Conservation (phyloP, 2,113 vertebrate species). For the Marmota flaviventris region DNA sequence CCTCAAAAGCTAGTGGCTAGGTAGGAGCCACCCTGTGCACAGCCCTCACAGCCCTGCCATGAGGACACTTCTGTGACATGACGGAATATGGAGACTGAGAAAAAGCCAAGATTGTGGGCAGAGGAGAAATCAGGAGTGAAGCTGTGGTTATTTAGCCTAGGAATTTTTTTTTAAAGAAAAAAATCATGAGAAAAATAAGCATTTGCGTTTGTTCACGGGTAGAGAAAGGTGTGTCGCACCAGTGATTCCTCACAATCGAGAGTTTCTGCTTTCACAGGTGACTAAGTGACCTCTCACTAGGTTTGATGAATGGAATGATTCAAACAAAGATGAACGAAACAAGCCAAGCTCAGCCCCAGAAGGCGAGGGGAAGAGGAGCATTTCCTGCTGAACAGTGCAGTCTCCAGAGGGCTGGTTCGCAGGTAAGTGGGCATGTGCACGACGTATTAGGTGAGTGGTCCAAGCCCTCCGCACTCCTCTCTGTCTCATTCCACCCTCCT, state of each 20-base stretch:
- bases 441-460: not conserved
- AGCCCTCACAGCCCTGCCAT: not conserved
- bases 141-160: not conserved
- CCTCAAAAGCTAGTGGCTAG: not conserved
- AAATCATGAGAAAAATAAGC: constrained; percentile 49
- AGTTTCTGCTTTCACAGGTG: constrained; percentile 7
- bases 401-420: not conserved
- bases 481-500: not conserved
- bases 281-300: constrained; percentile 36
- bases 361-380: not conserved
- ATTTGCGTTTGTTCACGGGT: not conserved
- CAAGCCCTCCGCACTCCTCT: not conserved
- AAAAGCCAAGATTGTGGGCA: not conserved
- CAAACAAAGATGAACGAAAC: constrained; percentile 62
- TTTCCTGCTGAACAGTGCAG: constrained; percentile 55
- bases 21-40: not conserved
- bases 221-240: constrained; percentile 14
- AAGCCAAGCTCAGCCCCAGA: constrained; percentile 31
- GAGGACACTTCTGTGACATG: not conserved
- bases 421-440: not conserved
- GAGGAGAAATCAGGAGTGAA: not conserved
- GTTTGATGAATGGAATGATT: constrained; percentile 69
- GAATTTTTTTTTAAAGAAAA: not conserved
- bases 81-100: not conserved
- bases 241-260: constrained; percentile 70